phyloP scores from a whole-genome alignment of 2,888 invertebrate species.

The Bimastos eiseni region DNA sequence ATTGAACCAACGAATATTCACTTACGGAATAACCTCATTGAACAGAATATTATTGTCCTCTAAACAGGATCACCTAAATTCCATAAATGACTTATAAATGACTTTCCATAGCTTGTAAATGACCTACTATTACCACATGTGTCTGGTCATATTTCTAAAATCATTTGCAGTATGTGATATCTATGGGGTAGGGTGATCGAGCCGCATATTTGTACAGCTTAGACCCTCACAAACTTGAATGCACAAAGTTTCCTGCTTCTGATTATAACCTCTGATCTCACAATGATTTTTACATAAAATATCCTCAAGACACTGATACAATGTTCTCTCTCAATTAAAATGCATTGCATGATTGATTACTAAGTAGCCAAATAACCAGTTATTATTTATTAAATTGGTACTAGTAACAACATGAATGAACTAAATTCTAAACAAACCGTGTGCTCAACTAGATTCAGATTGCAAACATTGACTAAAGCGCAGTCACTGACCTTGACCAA shows the following conservation, averaged over 20 bases:
- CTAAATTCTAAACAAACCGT: background rate
- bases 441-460: background rate
- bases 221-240: background rate
- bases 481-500: background rate
- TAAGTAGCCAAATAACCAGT: background rate
- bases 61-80: background rate
- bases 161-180: background rate
- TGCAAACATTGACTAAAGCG: background rate
- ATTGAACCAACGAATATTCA: background rate
- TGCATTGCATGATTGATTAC: too few relatives aligned
- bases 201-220: fast-evolving
- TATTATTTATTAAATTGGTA: background rate
- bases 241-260: background rate
- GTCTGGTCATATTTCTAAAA: background rate
- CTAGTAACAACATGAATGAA: background rate
- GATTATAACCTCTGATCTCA: background rate
- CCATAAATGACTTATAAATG: background rate
- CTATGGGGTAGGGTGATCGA: background rate
- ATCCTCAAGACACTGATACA: background rate
- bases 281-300: background rate
- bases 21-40: background rate
- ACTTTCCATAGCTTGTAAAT: too few relatives aligned
- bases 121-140: too few relatives aligned
- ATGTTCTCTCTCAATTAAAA: background rate
- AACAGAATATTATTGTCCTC: background rate